phyloP scores from a whole-genome alignment of 2,797 vertebrate genomes.

The Tinamus major region DNA sequence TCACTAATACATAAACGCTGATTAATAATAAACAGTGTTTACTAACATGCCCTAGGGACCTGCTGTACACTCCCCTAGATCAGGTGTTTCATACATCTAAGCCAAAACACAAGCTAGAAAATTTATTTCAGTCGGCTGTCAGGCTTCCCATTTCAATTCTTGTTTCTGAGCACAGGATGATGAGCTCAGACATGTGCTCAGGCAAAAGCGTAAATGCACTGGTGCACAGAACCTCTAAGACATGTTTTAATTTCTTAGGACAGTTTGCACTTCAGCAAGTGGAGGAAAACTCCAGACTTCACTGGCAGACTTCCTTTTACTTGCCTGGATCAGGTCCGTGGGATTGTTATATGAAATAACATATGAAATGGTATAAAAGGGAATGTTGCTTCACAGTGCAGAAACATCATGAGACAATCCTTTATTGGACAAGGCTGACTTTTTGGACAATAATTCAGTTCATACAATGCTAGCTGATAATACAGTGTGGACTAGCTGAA shows the following conservation, averaged over 20 bases:
- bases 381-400: not conserved
- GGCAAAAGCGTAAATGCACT: not conserved
- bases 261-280: fast-evolving
- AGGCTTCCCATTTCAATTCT: not conserved
- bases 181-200: fast-evolving
- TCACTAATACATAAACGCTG: not conserved
- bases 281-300: not conserved
- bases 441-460: not conserved
- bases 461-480: not conserved
- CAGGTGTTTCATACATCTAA: not conserved
- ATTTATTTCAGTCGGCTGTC: not conserved
- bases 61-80: not conserved
- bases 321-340: fast-evolving
- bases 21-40: not conserved
- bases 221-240: not conserved
- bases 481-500: not conserved
- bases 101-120: not conserved
- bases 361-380: not conserved
- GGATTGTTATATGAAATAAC: not conserved
- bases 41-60: not conserved
- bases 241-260: not conserved
- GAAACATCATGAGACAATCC: not conserved
- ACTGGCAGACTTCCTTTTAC: not conserved
- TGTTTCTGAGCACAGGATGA: not conserved
- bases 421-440: not conserved